phyloP scores from a whole-genome alignment of 2,113 vertebrate genomes.

The Blennius ocellaris region DNA sequence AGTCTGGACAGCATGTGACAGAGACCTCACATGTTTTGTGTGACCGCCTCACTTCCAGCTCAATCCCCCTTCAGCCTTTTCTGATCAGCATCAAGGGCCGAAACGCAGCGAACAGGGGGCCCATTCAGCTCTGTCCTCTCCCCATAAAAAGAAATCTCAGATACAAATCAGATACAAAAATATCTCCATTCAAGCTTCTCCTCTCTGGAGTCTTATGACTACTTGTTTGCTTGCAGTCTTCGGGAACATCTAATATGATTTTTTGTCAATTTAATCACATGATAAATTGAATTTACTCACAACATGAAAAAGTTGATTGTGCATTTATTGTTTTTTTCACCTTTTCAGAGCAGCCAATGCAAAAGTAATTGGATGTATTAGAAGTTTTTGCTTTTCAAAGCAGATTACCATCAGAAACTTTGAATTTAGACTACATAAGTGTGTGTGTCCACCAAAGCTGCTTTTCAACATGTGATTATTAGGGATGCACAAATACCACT shows the following conservation, averaged over 20 bases:
- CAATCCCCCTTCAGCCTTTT: conserved; percentile 31
- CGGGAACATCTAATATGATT: background rate
- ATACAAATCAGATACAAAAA: conserved; percentile 47
- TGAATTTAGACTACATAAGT: background rate
- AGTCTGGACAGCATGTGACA: conserved; percentile 50
- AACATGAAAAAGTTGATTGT: background rate
- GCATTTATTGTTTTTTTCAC: too few relatives aligned
- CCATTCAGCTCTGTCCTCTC: conserved; percentile 38
- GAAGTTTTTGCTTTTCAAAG: too few relatives aligned
- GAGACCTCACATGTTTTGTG: conserved; percentile 34
- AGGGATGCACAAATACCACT: too few relatives aligned
- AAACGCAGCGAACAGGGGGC: conserved; percentile 48
- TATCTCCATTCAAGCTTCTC: conserved; percentile 40
- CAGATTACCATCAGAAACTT: background rate
- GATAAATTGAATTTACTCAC: background rate
- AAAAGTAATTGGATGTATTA: too few relatives aligned
- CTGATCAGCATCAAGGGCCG: conserved; percentile 36
- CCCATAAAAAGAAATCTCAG: conserved; percentile 30
- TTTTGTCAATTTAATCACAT: background rate
- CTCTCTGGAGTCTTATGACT: conserved; percentile 60
- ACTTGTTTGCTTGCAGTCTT: conserved; percentile 19
- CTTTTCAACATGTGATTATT: too few relatives aligned
- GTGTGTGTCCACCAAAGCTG: background rate
- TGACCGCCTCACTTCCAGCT: conserved; percentile 50
- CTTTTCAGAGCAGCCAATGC: too few relatives aligned